Conservation (phyloP, 2,888 invertebrate genomes). For the Abrostola tripartita region DNA sequence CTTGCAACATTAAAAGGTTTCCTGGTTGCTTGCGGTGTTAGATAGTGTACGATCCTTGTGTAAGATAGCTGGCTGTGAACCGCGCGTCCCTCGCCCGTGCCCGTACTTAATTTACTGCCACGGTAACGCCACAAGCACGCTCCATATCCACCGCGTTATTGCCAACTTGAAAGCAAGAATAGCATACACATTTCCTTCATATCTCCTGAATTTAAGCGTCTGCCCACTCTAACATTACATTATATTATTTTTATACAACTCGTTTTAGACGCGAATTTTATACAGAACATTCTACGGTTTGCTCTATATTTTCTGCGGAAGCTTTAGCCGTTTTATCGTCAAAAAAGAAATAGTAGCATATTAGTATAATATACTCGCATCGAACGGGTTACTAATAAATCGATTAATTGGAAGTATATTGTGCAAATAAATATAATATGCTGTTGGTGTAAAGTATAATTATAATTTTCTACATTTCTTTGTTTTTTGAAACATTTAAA, state of each 20-base stretch:
- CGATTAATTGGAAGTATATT: too few species aligned
- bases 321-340: conserved; percentile 3
- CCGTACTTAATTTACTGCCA: conserved; percentile 84
- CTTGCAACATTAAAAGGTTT: conserved; percentile 68
- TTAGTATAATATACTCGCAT: not conserved
- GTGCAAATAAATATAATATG: too few species aligned
- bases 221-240: conserved; percentile 76
- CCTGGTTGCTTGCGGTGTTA: conserved; percentile 63
- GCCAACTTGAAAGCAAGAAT: conserved; percentile 87
- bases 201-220: conserved; percentile 82
- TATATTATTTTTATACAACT: conserved; percentile 73
- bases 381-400: too few species aligned
- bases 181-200: conserved; percentile 84
- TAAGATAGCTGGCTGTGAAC: conserved; percentile 74
- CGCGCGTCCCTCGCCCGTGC: conserved; percentile 73
- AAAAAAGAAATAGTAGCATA: not conserved
- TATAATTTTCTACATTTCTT: too few species aligned
- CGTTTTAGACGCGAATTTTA: conserved; percentile 59
- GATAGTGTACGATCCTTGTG: conserved; percentile 73
- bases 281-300: conserved; percentile 55
- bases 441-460: too few species aligned
- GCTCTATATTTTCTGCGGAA: conserved; percentile 48
- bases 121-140: conserved; percentile 86
- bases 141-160: conserved; percentile 86
- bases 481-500: too few species aligned